Base-by-base conservation (phyloP, 2,888 invertebrate species). In the Ypsolopha scabrella region DNA sequence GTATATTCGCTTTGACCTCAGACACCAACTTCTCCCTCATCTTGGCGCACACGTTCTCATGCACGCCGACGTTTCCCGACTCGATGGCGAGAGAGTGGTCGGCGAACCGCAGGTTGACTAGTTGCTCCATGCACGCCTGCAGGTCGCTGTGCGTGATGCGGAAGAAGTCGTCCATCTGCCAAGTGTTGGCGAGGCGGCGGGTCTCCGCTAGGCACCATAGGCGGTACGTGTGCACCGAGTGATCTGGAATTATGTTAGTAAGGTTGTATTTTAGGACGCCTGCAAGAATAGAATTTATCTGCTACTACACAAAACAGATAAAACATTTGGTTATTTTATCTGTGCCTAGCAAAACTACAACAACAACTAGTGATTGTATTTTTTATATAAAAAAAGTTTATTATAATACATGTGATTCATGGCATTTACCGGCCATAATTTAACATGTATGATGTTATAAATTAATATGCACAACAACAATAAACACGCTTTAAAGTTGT, bases 11-110 rank as follows among this genome's bases (percentile, higher is more conserved):
- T 68, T 90, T 90, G 1, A 94, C 91, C 87, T 95, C 94, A 0
- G 93, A 93, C 9, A 93, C 91, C 39, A 95, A 81, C 72, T 94
- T 94, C 47, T 92, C 92, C 61, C 94, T 88, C 91, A 94, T 91
- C 60, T 93, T 91, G 0, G 92, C 91, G 66, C 94, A 94, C 0
- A 94, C 94, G 64, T 92, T 90, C 61, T 94, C 93, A 57, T 94
- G 91, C 9, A 93, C 93, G 53, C 92, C 93, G 49, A 91, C 76
- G 68, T 90, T 88, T 43, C 88, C 87, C 45, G 77, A 67, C 58
- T 89, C 90, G 58, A 89, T 89, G 64, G 86, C 85, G 24, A 65
- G 58, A 0, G 83, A 83, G 56, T 92, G 91, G 66, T 92, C 91
- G 6, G 90, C 89, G 53, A 92, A 85, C 64, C 90, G 72, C 56